phyloP scores from a whole-genome alignment of 1,140 invertebrate genomes.

The Linepithema humile region DNA sequence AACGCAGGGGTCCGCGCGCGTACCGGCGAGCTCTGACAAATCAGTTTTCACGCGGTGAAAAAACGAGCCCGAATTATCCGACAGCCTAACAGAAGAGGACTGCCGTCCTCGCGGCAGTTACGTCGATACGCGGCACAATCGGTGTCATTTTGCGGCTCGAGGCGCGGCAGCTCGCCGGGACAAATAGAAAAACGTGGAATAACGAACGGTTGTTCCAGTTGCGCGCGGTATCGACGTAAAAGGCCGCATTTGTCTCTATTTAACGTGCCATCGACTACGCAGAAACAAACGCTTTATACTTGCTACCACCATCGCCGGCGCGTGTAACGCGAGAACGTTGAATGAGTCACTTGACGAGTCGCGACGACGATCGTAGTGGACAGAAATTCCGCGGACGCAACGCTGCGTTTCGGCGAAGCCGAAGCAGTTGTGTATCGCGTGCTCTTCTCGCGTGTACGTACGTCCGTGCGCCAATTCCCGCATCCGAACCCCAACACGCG shows the following conservation, averaged over 20 bases:
- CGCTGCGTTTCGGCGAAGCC: constrained; percentile 6
- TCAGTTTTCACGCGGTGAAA: background rate
- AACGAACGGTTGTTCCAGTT: constrained; percentile 36
- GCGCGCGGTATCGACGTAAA: constrained; percentile 19
- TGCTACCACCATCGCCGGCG: too few relatives aligned
- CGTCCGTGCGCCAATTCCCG: background rate
- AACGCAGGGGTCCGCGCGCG: background rate
- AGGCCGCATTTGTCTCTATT: background rate
- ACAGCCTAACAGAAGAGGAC: background rate
- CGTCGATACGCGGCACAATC: background rate
- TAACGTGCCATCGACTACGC: background rate
- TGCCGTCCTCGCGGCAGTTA: background rate
- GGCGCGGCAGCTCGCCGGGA: background rate
- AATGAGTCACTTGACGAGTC: constrained; percentile 10
- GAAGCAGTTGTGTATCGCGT: background rate
- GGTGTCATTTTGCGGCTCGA: background rate
- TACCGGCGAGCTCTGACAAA: background rate
- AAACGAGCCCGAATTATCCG: background rate
- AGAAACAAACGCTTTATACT: constrained; percentile 6
- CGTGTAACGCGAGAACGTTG: background rate
- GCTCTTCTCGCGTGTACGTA: background rate
- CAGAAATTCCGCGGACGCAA: constrained; percentile 9
- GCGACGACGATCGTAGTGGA: background rate
- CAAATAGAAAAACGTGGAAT: constrained; percentile 1
- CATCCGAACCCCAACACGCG: background rate